A percentile compares a stretch with the other conserved stretches of the same genome.
These are phyloP conservation scores for Paratilapia polleni DNA, from an alignment of 2,113 vertebrate species.

Conservation along the genomic window DNA sequence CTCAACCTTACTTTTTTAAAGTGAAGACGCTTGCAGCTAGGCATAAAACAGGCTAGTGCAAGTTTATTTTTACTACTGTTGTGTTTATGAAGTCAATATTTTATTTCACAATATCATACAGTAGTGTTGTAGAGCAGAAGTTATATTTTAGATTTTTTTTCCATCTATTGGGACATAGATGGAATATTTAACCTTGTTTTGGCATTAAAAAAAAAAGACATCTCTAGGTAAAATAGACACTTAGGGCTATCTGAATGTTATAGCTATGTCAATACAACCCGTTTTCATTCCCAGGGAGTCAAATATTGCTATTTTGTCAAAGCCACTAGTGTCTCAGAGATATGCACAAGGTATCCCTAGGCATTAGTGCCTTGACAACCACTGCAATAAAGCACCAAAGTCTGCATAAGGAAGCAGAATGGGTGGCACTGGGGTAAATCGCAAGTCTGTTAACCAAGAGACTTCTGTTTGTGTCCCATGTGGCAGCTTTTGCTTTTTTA, in stretches of 20 bases:
- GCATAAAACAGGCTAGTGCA: slow-evolving; percentile 22
- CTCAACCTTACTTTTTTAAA: slow-evolving; percentile 67
- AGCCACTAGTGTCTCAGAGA: background rate
- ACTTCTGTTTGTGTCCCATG: background rate
- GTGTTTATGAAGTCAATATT: slow-evolving; percentile 68
- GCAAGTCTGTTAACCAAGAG: background rate
- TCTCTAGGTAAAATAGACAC: slow-evolving; percentile 15
- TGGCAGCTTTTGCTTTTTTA: background rate
- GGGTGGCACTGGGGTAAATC: background rate
- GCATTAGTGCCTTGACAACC: too few relatives aligned
- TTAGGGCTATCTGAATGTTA: slow-evolving; percentile 2
- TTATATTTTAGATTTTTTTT: slow-evolving; percentile 43
- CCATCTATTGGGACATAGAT: slow-evolving; percentile 12
- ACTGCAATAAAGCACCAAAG: background rate
- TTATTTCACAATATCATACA: slow-evolving; percentile 61
- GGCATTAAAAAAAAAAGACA: slow-evolving; percentile 1
- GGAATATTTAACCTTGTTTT: slow-evolving; percentile 28
- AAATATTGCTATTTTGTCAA: background rate
- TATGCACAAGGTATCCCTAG: background rate
- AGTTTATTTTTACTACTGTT: slow-evolving; percentile 68
- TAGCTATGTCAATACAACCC: background rate
- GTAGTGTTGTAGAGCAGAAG: slow-evolving; percentile 30
- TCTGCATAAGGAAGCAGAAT: background rate
- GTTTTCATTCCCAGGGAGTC: background rate
- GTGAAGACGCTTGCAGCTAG: slow-evolving; percentile 53